phyloP scores from a whole-genome alignment of 2,797 vertebrate species.

The Eidolon dupreanum region DNA sequence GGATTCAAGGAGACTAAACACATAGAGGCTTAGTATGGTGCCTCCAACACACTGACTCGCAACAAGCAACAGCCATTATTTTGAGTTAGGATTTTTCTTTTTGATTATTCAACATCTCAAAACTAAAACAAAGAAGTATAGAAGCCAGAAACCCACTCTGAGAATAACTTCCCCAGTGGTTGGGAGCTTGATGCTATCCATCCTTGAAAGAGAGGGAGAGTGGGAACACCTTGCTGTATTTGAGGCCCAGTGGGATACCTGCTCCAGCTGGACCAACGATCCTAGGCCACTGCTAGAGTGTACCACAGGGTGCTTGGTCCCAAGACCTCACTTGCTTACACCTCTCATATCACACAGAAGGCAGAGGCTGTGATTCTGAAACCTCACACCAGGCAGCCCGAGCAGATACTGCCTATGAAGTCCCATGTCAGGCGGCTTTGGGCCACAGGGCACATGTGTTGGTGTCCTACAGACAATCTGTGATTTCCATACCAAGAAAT shows the following conservation, averaged over 20 bases:
- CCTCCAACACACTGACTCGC: not conserved
- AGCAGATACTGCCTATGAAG: not conserved
- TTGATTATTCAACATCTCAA: constrained; percentile 2
- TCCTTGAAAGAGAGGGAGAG: not conserved
- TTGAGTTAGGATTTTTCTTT: not conserved
- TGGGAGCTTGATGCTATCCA: not conserved
- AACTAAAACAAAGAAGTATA: not conserved
- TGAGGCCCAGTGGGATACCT: not conserved
- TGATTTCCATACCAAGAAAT: constrained; percentile 19
- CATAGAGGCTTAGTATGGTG: not conserved
- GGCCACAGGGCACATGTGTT: not conserved
- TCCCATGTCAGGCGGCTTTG: not conserved
- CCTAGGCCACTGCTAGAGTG: not conserved
- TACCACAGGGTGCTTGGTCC: fast-evolving
- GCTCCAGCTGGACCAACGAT: not conserved
- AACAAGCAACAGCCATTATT: not conserved
- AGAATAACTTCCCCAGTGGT: not conserved
- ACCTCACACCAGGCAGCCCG: not conserved
- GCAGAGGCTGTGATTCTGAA: not conserved
- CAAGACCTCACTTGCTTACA: not conserved
- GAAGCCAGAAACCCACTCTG: not conserved
- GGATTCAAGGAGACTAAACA: not conserved
- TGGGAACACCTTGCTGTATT: not conserved
- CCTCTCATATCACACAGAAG: not conserved
- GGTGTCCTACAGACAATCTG: not conserved